Conservation (phyloP, 2,797 vertebrate genomes). For the Nannoperca obscura region DNA sequence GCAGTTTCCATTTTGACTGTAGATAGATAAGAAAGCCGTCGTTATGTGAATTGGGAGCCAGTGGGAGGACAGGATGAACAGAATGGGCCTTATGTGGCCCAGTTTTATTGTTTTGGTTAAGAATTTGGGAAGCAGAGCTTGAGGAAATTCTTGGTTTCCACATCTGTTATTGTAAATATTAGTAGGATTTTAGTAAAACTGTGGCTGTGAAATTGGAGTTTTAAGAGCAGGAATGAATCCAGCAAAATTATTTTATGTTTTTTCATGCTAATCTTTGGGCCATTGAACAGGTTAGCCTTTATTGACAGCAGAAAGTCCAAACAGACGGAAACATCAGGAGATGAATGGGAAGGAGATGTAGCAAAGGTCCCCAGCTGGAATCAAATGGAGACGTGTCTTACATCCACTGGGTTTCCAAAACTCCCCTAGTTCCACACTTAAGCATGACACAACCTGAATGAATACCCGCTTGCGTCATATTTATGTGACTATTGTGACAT, state of each 20-base stretch:
- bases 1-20: slow-evolving; percentile 16
- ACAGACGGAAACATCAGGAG: not conserved
- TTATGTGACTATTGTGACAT: too few species aligned
- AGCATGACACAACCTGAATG: too few species aligned
- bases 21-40: slow-evolving; percentile 9
- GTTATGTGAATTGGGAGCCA: slow-evolving; percentile 11
- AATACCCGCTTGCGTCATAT: too few species aligned
- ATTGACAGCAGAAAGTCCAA: not conserved
- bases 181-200: not conserved
- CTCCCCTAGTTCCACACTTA: not conserved
- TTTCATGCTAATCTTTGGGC: not conserved
- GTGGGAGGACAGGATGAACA: slow-evolving; percentile 7
- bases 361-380: slow-evolving; percentile 8
- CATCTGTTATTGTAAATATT: slow-evolving; percentile 6
- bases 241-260: not conserved
- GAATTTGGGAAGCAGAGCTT: not conserved
- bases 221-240: not conserved
- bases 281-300: not conserved
- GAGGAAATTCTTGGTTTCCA: slow-evolving; percentile 13
- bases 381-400: not conserved
- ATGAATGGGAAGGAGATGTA: not conserved
- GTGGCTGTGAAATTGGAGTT: not conserved
- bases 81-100: not conserved
- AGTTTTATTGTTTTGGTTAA: slow-evolving; percentile 10
- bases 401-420: slow-evolving; percentile 14